phyloP scores from a whole-genome alignment of 2,113 vertebrate species.

The Vireo altiloquus region DNA sequence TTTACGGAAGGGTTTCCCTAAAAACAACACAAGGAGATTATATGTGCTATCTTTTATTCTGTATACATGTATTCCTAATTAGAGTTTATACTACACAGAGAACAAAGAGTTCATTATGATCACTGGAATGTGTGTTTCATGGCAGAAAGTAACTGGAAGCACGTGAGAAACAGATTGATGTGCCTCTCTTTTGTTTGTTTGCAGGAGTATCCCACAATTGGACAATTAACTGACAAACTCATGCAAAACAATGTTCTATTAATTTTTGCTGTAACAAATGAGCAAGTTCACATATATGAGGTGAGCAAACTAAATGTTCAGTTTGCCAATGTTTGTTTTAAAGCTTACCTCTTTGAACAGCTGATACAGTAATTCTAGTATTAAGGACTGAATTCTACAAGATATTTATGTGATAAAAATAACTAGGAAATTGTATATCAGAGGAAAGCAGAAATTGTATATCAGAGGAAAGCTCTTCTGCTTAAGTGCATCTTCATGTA shows the following conservation, averaged over 20 bases:
- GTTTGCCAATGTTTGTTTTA: neutral
- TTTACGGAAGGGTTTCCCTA: neutral
- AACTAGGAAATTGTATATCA: neutral
- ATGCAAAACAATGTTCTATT: slow-evolving; percentile 93
- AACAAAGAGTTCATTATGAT: neutral
- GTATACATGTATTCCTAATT: neutral
- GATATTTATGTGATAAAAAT: neutral
- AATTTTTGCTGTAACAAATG: slow-evolving; percentile 92
- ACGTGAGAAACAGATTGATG: neutral
- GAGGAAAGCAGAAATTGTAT: neutral
- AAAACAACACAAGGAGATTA: neutral
- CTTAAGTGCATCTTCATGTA: neutral
- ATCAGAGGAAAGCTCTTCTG: neutral
- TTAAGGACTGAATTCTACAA: neutral
- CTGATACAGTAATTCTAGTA: neutral
- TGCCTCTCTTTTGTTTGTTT: slow-evolving; percentile 20
- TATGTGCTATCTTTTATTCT: neutral
- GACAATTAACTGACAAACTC: slow-evolving; percentile 93
- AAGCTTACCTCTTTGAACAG: neutral
- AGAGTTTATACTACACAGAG: neutral
- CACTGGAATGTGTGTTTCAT: neutral
- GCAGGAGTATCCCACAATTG: slow-evolving; percentile 95
- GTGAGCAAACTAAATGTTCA: slow-evolving; percentile 64
- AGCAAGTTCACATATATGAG: slow-evolving; percentile 85
- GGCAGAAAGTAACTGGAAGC: neutral